phyloP scores from a whole-genome alignment of 2,113 vertebrate species.

The Scophthalmus maximus region DNA sequence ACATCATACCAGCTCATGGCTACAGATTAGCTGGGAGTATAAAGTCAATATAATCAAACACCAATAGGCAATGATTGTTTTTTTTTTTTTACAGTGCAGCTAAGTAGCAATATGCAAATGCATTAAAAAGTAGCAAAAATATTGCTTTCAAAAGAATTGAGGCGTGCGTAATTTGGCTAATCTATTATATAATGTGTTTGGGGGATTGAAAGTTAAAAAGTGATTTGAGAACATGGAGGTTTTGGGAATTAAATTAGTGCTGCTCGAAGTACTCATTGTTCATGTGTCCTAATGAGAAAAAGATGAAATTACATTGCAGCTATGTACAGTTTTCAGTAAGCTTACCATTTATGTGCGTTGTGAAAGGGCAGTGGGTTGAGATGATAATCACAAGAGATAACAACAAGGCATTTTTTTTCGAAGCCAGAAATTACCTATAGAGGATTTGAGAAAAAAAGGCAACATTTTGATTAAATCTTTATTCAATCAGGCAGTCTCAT shows the following conservation, averaged over 20 bases:
- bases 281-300: slow-evolving; percentile 26
- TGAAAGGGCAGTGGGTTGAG: slow-evolving; percentile 1
- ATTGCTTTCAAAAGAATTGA: slow-evolving; percentile 7
- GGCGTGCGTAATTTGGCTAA: slow-evolving; percentile 11
- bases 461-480: no score
- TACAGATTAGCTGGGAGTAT: neutral
- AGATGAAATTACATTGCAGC: slow-evolving; percentile 27
- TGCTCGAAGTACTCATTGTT: slow-evolving; percentile 37
- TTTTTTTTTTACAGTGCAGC: neutral
- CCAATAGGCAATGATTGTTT: neutral
- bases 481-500: no score
- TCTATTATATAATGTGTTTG: slow-evolving; percentile 35
- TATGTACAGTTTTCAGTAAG: neutral
- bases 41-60: neutral
- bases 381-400: neutral
- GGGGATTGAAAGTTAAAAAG: slow-evolving; percentile 40
- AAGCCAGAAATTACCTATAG: neutral
- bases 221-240: slow-evolving; percentile 37
- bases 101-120: neutral
- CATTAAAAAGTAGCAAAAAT: slow-evolving; percentile 12
- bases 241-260: slow-evolving; percentile 46
- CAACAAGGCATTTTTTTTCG: neutral
- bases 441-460: neutral
- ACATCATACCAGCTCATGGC: neutral
- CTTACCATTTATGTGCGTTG: slow-evolving; percentile 5